Percentiles rank a stretch among this genome's conserved stretches.
These are phyloP conservation scores for Tanaodytes sp. DNA, from an alignment of 2,888 invertebrate genomes.

Conservation along the genomic window DNA sequence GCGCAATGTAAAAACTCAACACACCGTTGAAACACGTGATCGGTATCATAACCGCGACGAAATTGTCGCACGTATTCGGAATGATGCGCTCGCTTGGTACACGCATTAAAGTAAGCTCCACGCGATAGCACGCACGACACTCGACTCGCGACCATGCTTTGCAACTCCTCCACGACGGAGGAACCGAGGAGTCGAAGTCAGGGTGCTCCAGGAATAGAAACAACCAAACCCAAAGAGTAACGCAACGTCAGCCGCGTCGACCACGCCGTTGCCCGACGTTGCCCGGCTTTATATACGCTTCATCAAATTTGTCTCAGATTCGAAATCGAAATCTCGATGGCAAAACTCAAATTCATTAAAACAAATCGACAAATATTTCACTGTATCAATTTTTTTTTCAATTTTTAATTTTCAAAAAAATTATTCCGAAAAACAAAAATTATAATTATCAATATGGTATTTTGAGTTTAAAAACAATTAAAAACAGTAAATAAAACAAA, in stretches of 20 bases:
- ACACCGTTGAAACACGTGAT: conserved; percentile 4
- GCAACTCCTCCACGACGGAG: conserved; percentile 65
- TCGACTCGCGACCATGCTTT: conserved; percentile 59
- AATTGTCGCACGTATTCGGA: conserved; percentile 27
- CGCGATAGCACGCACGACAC: conserved; percentile 63
- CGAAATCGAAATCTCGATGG: background rate
- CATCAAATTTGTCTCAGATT: conserved; percentile 38
- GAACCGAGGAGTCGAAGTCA: conserved; percentile 69
- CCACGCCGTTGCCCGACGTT: conserved; percentile 46
- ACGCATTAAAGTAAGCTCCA: conserved; percentile 55
- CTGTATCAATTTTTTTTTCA: no score
- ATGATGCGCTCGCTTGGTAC: conserved; percentile 60
- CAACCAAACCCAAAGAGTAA: conserved; percentile 61
- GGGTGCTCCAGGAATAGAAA: conserved; percentile 72
- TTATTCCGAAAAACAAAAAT: no score
- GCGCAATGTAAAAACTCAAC: conserved; percentile 1
- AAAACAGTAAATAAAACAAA: no score
- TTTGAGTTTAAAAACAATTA: no score
- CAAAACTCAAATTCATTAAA: no score
- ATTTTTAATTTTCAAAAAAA: no score
- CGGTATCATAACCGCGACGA: background rate
- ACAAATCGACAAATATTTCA: no score
- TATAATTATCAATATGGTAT: no score
- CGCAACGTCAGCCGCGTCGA: conserved; percentile 58
- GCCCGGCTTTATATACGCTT: conserved; percentile 52